These are phyloP conservation scores for Xestia sexstrigata DNA, from an alignment of 2,888 invertebrate species.

Conservation along the genomic window DNA sequence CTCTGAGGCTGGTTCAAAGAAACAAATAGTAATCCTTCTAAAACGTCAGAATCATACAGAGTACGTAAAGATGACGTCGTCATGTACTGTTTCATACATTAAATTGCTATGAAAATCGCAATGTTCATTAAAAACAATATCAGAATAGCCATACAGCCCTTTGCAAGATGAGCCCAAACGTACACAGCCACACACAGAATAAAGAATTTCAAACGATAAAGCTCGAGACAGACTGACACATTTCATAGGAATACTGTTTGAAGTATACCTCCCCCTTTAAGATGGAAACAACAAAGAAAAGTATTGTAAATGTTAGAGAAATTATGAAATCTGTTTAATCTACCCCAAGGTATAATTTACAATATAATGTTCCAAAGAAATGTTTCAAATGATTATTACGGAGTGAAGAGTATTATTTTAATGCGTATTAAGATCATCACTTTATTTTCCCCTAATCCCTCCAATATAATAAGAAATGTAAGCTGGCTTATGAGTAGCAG, in stretches of 20 bases:
- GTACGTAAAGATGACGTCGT: not conserved
- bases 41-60: not conserved
- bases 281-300: slow-evolving; percentile 18
- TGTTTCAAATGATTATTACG: not conserved
- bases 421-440: not conserved
- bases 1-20: not conserved
- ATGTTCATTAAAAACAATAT: not conserved
- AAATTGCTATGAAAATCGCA: not conserved
- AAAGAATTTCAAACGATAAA: slow-evolving; percentile 11
- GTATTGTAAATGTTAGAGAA: not conserved
- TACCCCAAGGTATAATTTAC: slow-evolving; percentile 15
- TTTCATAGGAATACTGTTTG: slow-evolving; percentile 30
- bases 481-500: not conserved
- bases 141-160: not conserved
- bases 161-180: not conserved
- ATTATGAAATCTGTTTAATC: slow-evolving; percentile 9
- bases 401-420: not conserved
- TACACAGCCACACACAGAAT: not conserved
- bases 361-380: slow-evolving; percentile 4
- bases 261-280: slow-evolving; percentile 16
- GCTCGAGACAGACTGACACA: slow-evolving; percentile 18
- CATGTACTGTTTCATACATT: not conserved
- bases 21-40: not conserved
- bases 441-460: slow-evolving; percentile 9
- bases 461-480: not conserved